Conservation (phyloP, 1,140 invertebrate genomes). For the Brachystomella parvula region DNA sequence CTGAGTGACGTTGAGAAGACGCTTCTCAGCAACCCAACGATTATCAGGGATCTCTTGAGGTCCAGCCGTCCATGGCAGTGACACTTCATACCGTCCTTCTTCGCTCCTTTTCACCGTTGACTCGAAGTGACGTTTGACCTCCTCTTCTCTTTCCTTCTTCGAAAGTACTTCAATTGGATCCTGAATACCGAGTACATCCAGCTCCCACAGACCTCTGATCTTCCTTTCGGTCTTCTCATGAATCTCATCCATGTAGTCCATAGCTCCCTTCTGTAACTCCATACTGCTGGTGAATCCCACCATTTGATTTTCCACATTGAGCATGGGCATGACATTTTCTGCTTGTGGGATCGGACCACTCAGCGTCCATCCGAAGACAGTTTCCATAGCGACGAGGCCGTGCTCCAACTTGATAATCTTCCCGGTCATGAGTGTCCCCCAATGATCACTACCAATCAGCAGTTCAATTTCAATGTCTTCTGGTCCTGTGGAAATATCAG, state of each 20-base stretch:
- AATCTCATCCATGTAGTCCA: background rate
- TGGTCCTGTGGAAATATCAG: background rate
- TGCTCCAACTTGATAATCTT: background rate
- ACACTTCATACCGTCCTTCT: conserved; percentile 39
- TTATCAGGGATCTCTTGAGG: conserved; percentile 36
- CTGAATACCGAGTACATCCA: conserved; percentile 42
- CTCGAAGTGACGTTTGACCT: conserved; percentile 37
- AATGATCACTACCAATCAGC: conserved; percentile 9
- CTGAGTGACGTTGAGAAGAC: conserved; percentile 28
- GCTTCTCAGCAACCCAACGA: conserved; percentile 27
- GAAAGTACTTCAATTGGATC: conserved; percentile 40
- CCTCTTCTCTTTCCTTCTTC: conserved; percentile 32
- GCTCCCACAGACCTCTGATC: conserved; percentile 41
- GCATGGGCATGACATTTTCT: no score
- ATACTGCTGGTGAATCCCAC: no score
- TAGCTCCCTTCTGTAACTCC: no score
- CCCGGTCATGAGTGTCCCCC: conserved; percentile 13
- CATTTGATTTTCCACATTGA: no score
- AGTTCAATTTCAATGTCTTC: background rate
- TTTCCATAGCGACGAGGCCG: conserved; percentile 11
- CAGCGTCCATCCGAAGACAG: conserved; percentile 18
- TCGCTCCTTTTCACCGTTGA: conserved; percentile 37
- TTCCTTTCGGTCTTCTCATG: conserved; percentile 7
- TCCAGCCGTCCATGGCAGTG: conserved; percentile 40
- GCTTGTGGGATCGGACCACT: no score